phyloP scores from a whole-genome alignment of 2,888 invertebrate species.

The Hololepta plana region DNA sequence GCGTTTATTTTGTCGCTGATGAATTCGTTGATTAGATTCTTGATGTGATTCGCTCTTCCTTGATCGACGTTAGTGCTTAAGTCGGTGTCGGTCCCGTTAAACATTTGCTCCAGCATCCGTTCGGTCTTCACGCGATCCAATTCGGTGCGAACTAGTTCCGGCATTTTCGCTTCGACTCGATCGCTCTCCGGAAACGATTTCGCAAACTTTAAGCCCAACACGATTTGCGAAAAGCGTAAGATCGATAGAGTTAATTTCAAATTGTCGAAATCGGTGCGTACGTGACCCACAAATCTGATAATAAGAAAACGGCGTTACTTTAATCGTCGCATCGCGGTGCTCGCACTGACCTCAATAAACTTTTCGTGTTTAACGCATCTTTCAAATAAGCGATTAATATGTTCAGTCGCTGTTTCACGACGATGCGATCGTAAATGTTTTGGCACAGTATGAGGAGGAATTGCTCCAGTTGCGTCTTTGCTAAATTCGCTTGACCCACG shows the following conservation, averaged over 20 bases:
- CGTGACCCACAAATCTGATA: slow-evolving; percentile 27
- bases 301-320: neutral
- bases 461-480: slow-evolving; percentile 25
- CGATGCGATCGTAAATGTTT: slow-evolving; percentile 12
- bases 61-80: too few species aligned
- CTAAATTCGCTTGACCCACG: slow-evolving; percentile 24
- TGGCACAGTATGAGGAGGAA: slow-evolving; percentile 17
- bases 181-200: too few species aligned
- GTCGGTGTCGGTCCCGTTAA: too few species aligned
- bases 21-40: too few species aligned
- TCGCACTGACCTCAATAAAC: slow-evolving; percentile 20
- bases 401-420: slow-evolving; percentile 17
- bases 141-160: too few species aligned
- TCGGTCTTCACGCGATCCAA: too few species aligned
- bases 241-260: slow-evolving; percentile 23
- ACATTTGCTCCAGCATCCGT: too few species aligned
- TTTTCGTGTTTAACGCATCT: slow-evolving; percentile 18
- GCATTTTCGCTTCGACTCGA: too few species aligned
- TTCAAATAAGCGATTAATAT: slow-evolving; percentile 24
- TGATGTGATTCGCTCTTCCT: slow-evolving; percentile 5
- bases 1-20: too few species aligned
- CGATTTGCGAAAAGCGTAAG: slow-evolving; percentile 22
- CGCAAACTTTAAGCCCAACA: slow-evolving; percentile 17
- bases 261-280: slow-evolving; percentile 20
- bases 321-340: neutral